Percentiles rank a stretch among this genome's conserved stretches.
These are phyloP conservation scores for Pteromalus puparum DNA, from an alignment of 1,140 invertebrate genomes.

Conservation along the genomic window DNA sequence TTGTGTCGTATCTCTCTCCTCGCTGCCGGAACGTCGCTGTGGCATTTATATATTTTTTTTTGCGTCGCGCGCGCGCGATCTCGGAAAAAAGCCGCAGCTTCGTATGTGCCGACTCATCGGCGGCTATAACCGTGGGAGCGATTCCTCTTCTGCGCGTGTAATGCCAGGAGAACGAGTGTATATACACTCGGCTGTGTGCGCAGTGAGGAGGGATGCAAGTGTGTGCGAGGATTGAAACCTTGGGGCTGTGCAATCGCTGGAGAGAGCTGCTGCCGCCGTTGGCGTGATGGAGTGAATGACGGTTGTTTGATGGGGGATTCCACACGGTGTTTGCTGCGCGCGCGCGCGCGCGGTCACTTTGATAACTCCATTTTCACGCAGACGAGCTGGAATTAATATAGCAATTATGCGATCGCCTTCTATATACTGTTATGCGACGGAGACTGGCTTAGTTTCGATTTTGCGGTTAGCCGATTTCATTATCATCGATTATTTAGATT, in stretches of 20 bases:
- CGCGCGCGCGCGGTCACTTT: too few relatives aligned
- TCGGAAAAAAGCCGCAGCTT: not conserved
- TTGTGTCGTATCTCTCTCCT: not conserved
- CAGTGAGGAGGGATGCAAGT: not conserved
- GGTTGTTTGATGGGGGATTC: not conserved
- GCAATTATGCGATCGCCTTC: too few relatives aligned
- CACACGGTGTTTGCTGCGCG: too few relatives aligned
- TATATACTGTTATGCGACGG: too few relatives aligned
- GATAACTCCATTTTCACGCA: too few relatives aligned
- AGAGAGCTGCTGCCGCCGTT: not conserved
- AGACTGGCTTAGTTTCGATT: too few relatives aligned
- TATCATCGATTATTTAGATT: too few relatives aligned
- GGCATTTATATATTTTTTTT: slow-evolving; percentile 1
- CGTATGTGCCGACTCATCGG: slow-evolving; percentile 21
- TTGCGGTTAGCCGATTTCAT: too few relatives aligned
- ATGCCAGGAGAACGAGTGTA: not conserved
- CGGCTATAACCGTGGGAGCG: slow-evolving; percentile 38
- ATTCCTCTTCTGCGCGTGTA: not conserved
- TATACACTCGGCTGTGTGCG: not conserved
- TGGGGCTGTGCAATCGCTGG: not conserved
- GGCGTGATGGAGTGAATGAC: not conserved
- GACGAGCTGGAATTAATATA: too few relatives aligned
- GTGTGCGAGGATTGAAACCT: not conserved
- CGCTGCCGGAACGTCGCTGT: not conserved
- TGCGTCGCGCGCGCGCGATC: not conserved